These are phyloP conservation scores for Lasioglossum calceatum DNA, from an alignment of 2,888 invertebrate species.

Conservation along the genomic window DNA sequence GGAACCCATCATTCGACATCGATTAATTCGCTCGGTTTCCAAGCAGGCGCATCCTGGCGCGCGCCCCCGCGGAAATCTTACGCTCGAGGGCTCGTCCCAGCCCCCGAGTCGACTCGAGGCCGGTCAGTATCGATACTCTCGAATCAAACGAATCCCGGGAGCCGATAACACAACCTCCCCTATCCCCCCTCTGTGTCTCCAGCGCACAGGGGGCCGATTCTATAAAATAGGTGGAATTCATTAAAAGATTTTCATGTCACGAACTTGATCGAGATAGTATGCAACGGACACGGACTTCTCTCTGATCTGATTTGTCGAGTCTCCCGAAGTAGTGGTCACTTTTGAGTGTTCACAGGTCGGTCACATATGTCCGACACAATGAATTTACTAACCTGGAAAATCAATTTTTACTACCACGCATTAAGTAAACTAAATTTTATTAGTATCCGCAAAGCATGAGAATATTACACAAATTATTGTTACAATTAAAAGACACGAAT, in stretches of 20 bases:
- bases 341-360: too few species aligned
- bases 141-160: conserved; percentile 19
- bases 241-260: neutral
- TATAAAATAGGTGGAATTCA: neutral
- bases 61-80: conserved; percentile 23
- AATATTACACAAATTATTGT: too few species aligned
- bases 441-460: too few species aligned
- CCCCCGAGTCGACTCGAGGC: neutral
- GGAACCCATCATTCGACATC: conserved; percentile 70
- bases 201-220: neutral
- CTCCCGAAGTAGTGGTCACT: too few species aligned
- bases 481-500: neutral
- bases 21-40: conserved; percentile 68
- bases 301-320: too few species aligned
- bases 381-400: too few species aligned
- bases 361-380: too few species aligned
- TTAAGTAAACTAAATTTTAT: too few species aligned
- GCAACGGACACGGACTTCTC: neutral
- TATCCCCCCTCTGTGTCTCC: neutral
- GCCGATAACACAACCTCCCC: neutral
- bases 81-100: conserved; percentile 9
- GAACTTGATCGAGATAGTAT: neutral
- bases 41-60: conserved; percentile 51
- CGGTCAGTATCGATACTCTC: conserved; percentile 11
- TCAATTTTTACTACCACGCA: too few species aligned